Percentiles rank a stretch among this genome's conserved stretches.
Evolutionary conservation across 2,888 invertebrate species (phyloP).

Genomic region (Andrena marginata): DNA sequence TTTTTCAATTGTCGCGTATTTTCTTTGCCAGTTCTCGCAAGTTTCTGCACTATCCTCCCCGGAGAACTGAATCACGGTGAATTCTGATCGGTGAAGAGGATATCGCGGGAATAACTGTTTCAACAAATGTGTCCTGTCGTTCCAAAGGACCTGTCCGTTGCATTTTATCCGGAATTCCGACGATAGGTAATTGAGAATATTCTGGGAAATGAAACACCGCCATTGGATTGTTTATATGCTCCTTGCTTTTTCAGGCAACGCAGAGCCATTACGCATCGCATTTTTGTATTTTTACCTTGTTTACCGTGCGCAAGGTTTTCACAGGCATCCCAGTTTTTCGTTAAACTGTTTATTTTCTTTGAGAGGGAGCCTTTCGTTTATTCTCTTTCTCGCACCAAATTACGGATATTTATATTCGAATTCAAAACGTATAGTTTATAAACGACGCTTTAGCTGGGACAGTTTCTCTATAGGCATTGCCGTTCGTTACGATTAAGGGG

Average conservation of each 20-base stretch:
- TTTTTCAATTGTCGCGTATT: no score
- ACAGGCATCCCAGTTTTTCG: background rate
- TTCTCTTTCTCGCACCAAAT: conserved; percentile 1
- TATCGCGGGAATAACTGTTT: no score
- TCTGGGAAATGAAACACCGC: no score
- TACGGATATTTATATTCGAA: background rate
- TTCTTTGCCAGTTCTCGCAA: no score
- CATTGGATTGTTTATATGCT: background rate
- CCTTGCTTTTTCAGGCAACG: conserved; percentile 10
- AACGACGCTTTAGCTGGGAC: background rate
- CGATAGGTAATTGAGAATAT: background rate
- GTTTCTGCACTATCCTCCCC: no score
- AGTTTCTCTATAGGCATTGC: background rate
- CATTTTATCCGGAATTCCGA: background rate
- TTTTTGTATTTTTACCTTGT: conserved; percentile 12
- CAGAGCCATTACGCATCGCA: background rate
- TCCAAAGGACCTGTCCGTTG: no score
- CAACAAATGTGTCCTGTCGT: no score
- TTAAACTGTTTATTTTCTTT: conserved; percentile 7
- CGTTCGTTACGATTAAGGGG: background rate
- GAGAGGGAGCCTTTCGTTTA: background rate
- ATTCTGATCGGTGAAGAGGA: no score
- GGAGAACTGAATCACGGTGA: no score
- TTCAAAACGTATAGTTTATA: background rate
- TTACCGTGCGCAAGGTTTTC: background rate